A percentile compares a stretch with the other conserved stretches of the same genome.
Evolutionary conservation across 2,888 invertebrate species (phyloP).

Genomic region (Chrysodeixis includens): DNA sequence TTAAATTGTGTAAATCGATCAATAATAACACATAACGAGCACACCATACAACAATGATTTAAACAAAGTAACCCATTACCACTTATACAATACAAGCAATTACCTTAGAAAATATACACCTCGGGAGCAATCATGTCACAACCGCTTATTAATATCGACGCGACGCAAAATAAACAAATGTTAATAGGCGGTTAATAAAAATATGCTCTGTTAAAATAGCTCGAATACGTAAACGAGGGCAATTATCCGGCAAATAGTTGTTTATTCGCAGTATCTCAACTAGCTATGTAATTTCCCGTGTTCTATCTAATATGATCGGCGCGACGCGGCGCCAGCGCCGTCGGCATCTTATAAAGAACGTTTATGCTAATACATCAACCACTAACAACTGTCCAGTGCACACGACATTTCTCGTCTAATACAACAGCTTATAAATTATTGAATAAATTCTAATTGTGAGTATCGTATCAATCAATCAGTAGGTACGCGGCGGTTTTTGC

Average conservation of each 20-base stretch:
- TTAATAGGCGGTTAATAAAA: conserved; percentile 64
- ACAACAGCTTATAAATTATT: conserved; percentile 82
- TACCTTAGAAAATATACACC: conserved; percentile 56
- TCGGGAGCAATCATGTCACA: conserved; percentile 57
- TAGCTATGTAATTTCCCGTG: conserved; percentile 84
- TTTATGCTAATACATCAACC: conserved; percentile 82
- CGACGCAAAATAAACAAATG: conserved; percentile 59
- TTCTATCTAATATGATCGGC: conserved; percentile 81
- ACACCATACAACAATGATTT: conserved; percentile 49
- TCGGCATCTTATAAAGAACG: conserved; percentile 82
- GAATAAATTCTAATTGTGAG: conserved; percentile 79
- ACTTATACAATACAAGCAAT: conserved; percentile 60
- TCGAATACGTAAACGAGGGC: conserved; percentile 75
- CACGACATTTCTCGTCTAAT: conserved; percentile 69
- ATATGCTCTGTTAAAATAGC: conserved; percentile 67
- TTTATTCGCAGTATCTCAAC: conserved; percentile 81
- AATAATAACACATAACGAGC: conserved; percentile 62
- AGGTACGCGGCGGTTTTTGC: conserved; percentile 63
- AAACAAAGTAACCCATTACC: conserved; percentile 60
- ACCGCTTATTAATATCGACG: conserved; percentile 59
- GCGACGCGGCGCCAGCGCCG: conserved; percentile 84
- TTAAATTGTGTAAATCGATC: conserved; percentile 66
- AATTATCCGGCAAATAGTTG: conserved; percentile 82
- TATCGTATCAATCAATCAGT: conserved; percentile 79
- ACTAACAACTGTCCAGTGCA: conserved; percentile 62